Base-by-base conservation (phyloP, 1,140 invertebrate genomes). In the Tyrophagus putrescentiae region DNA sequence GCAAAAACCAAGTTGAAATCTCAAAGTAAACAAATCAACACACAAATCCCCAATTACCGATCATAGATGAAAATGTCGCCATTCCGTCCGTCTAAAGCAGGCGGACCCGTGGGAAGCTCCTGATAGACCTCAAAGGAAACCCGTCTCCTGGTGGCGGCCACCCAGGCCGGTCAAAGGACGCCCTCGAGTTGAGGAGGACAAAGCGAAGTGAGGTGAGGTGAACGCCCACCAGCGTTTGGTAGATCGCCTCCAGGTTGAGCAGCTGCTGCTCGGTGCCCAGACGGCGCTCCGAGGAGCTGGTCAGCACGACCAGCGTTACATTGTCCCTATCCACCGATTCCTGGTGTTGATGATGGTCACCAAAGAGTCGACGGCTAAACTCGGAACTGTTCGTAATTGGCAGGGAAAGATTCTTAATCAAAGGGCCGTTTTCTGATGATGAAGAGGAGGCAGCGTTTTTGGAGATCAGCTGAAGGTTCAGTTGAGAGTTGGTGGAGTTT, bases 51-150 rank as follows among this genome's bases (percentile, higher is more conserved):
- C n/a, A 27, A 56, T 31, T 62, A 72, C 72, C 68, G 69, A 60
- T 72, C 70, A 62, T 71, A 73, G 23, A 73, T 62, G 39, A 69
- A 69, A 21, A 72, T 62, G 57, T 72, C 70, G 52, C 72, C 69
- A 57, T 69, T 72, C 1, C 60, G 62, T 25, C 71, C 72, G 18
- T 62, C 61, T 16, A 71, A 59, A 6, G 72, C 65, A 1, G 44
- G 18, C 11, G 65, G 48, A n/a, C 60, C 52, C 16, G 65, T 32
- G 3, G 60, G 23, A 6, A 65, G 67, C 27, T 72, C 70, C 52
- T 72, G 71, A 57, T 70, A 71, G 0, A 72, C 67, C 5, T 57
- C 28, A 53, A 62, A 59, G 18, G 57, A 59, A 16, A 59, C 57
- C 16, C 29, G 28, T n/a, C 50, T 28, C 1, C 34, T 3, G 11